phyloP scores from a whole-genome alignment of 2,113 vertebrate genomes.

The Myocastor coypus region DNA sequence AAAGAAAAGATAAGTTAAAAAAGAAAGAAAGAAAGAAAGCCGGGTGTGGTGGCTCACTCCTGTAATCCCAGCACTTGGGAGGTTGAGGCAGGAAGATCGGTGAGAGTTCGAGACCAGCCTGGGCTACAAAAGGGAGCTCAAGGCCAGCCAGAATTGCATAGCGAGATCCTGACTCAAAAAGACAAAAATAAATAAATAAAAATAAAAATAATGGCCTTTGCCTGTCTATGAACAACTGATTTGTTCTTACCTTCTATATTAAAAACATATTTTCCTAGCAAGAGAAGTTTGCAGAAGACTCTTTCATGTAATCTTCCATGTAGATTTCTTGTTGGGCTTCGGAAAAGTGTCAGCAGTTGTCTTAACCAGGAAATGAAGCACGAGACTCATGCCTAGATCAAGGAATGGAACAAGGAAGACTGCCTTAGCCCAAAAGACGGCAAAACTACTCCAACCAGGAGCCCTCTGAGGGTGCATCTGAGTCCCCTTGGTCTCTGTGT shows the following conservation, averaged over 20 bases:
- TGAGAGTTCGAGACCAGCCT: too few species aligned
- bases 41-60: too few species aligned
- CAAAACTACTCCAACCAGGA: neutral
- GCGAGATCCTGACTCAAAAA: too few species aligned
- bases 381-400: neutral
- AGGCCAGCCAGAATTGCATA: too few species aligned
- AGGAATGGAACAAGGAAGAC: neutral
- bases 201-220: neutral
- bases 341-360: neutral
- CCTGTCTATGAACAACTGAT: neutral
- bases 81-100: too few species aligned
- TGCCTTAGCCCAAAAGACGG: neutral
- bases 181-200: too few species aligned
- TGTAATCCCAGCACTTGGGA: too few species aligned
- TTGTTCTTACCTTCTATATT: neutral
- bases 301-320: neutral
- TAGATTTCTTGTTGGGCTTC: neutral
- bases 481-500: neutral
- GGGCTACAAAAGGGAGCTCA: too few species aligned
- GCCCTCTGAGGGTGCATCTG: neutral
- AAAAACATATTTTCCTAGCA: neutral
- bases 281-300: neutral
- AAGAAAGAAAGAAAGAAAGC: too few species aligned
- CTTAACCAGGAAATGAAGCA: neutral
- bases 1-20: neutral